These are phyloP conservation scores for Promerops cafer DNA, from an alignment of 2,113 vertebrate species.

Conservation along the genomic window DNA sequence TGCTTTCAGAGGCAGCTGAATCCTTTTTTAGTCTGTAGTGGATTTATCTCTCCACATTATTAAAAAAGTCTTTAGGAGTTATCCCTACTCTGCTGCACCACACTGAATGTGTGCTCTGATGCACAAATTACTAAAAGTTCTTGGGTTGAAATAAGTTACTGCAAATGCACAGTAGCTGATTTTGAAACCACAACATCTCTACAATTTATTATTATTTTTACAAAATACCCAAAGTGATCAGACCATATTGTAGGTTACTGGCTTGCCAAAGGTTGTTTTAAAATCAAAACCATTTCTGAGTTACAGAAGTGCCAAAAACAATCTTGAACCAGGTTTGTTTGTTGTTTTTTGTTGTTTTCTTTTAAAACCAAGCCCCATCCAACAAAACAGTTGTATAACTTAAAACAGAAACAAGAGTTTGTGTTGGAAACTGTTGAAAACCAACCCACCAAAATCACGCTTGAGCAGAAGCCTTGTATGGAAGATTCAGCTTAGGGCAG, in stretches of 20 bases:
- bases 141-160: slow-evolving; percentile 61
- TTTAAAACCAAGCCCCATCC: slow-evolving; percentile 41
- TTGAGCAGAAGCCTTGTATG: slow-evolving; percentile 25
- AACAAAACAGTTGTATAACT: slow-evolving; percentile 42
- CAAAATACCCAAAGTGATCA: slow-evolving; percentile 68
- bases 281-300: slow-evolving; percentile 63
- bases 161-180: slow-evolving; percentile 57
- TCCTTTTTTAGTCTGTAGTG: background rate
- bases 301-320: slow-evolving; percentile 64
- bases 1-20: background rate
- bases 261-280: slow-evolving; percentile 50
- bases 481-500: slow-evolving; percentile 24
- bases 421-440: slow-evolving; percentile 42
- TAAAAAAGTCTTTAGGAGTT: background rate
- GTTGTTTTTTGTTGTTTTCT: background rate
- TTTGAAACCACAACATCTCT: slow-evolving; percentile 64
- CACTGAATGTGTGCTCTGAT: background rate
- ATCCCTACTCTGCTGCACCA: background rate
- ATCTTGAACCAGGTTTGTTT: slow-evolving; percentile 46
- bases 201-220: slow-evolving; percentile 69
- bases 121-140: background rate
- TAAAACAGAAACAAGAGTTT: slow-evolving; percentile 52
- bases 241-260: slow-evolving; percentile 59
- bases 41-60: background rate
- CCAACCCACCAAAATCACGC: slow-evolving; percentile 22